Evolutionary conservation across 1,140 invertebrate genomes (phyloP).

Genomic region (Rhagoletis pomonella): DNA sequence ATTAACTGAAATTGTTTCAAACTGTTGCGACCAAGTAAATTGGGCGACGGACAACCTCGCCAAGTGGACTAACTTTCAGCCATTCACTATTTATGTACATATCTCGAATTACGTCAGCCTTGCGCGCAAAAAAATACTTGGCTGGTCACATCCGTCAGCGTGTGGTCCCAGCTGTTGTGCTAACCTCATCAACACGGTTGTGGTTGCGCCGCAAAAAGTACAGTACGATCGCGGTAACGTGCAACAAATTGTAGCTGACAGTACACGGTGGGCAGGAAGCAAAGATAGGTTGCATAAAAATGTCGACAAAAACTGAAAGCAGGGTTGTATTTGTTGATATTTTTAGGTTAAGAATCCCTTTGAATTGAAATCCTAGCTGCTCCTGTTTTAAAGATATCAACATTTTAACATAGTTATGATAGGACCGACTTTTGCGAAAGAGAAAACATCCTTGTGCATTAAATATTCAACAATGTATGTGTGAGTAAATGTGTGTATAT

Average conservation of each 20-base stretch:
- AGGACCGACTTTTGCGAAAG: too few species aligned
- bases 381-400: too few species aligned
- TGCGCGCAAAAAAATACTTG: background rate
- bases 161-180: constrained; percentile 12
- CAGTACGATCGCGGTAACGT: background rate
- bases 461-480: too few species aligned
- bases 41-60: background rate
- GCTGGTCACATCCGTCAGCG: background rate
- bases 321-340: too few species aligned
- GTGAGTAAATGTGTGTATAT: too few species aligned
- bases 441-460: too few species aligned
- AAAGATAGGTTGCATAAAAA: too few species aligned
- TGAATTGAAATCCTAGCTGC: too few species aligned
- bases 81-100: constrained; percentile 12
- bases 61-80: constrained; percentile 16
- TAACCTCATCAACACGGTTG: background rate
- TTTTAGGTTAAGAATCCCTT: too few species aligned
- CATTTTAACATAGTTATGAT: too few species aligned
- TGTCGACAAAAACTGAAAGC: too few species aligned
- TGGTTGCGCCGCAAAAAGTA: constrained; percentile 24
- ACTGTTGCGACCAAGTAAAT: constrained; percentile 32
- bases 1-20: constrained; percentile 31
- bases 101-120: background rate
- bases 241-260: constrained; percentile 33
- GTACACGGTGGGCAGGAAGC: too few species aligned